Base-by-base conservation (phyloP, 2,888 invertebrate species). In the Malacosoma neustria region DNA sequence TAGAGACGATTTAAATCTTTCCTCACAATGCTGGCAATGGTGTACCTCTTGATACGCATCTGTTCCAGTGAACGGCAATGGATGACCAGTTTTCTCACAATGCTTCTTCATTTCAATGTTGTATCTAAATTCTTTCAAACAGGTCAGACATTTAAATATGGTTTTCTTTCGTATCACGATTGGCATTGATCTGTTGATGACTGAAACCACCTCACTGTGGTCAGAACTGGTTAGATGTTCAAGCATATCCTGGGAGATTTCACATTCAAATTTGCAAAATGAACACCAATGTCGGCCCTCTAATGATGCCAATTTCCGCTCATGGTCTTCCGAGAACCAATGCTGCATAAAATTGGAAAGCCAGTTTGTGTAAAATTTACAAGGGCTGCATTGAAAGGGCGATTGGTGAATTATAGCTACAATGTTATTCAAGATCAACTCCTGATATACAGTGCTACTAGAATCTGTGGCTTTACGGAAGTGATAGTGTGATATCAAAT, bases 401-500 rank as follows among this genome's bases (percentile, higher is more conserved):
- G 93, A 91, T 53, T 95, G 93, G 40, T 91, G 87, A 4, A 95
- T 91, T 43, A 96, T 91, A 40, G 91, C 90, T 45, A 89, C 88
- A 60, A 95, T 94, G 65, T 96, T 92, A 36, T 91, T 89, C 22
- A 95, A 80, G 36, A 96, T 89, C 57, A 93, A 87, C 36, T 87
- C 82, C 42, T 88, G 87, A 5, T 89, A 87, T 6, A 88, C 84
- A 14, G 79, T 76, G 3, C 89, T 87, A 43, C 87, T 77, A 32
- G 84, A 77, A 35, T 90, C 89, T 40, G 87, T 87, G 42, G 91
- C 90, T 60, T 92, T 92, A 42, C 93, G 88, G 54, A 92, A 93
- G 70, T 96, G 96, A 66, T 92, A 94, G 64, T 93, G 93, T 1
- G 95, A 95, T 52, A 96, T 92, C 41, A 97, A 85, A 76, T 95